Conservation (phyloP, 2,888 invertebrate genomes). For the Ichneumoninae sp. region DNA sequence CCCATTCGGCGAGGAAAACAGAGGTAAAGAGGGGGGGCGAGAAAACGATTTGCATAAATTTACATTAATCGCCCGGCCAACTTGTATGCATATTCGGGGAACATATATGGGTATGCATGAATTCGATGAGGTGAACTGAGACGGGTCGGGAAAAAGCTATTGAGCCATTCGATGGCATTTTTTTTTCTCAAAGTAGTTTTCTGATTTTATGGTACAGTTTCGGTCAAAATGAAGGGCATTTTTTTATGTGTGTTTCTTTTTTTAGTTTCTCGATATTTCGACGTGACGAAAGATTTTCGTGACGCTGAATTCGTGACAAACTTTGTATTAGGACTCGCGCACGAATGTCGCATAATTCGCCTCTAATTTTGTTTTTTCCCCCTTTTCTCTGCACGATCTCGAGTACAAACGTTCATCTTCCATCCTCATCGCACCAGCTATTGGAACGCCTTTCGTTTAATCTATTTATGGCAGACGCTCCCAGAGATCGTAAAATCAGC, state of each 20-base stretch:
- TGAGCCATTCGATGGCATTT: neutral
- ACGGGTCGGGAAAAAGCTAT: neutral
- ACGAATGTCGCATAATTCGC: too few species aligned
- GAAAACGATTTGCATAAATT: conserved; percentile 64
- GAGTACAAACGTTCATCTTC: too few species aligned
- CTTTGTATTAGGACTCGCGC: too few species aligned
- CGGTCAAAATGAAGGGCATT: neutral
- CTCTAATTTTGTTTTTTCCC: too few species aligned
- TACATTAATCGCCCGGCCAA: conserved; percentile 51
- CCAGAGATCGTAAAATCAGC: too few species aligned
- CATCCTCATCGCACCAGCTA: too few species aligned
- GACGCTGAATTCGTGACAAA: too few species aligned
- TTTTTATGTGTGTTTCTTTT: neutral
- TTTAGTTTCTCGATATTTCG: neutral
- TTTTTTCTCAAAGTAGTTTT: neutral
- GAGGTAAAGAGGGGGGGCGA: conserved; percentile 34
- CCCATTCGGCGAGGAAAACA: conserved; percentile 48
- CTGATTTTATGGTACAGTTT: neutral
- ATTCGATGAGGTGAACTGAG: conserved; percentile 46
- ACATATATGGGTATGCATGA: conserved; percentile 31
- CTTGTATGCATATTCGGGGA: conserved; percentile 51
- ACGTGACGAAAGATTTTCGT: neutral
- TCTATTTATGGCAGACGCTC: too few species aligned
- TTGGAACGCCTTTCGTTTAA: too few species aligned
- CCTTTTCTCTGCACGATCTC: too few species aligned